A percentile compares a stretch with the other conserved stretches of the same genome.
Conservation (phyloP, 92 coral and sea anemone genomes). For the Actinernus sp. region DNA sequence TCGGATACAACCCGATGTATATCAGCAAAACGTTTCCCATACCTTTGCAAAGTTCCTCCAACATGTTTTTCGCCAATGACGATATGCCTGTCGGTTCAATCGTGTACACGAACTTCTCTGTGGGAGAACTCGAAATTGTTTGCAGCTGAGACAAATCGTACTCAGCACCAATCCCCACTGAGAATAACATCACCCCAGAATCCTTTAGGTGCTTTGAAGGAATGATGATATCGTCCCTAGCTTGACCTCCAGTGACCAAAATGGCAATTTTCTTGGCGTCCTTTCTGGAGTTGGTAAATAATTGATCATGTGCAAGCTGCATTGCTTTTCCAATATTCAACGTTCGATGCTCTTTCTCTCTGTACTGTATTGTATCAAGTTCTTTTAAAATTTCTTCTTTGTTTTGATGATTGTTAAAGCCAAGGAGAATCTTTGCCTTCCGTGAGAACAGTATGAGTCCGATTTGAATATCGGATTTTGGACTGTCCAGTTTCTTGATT, state of each 20-base stretch:
- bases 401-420: conserved; percentile 38
- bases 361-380: conserved; percentile 37
- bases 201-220: conserved; percentile 53
- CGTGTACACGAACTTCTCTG: conserved; percentile 22
- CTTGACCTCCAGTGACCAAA: conserved; percentile 63
- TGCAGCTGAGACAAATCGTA: conserved; percentile 49
- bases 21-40: not conserved
- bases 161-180: conserved; percentile 62
- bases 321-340: conserved; percentile 68
- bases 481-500: conserved; percentile 32
- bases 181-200: conserved; percentile 43
- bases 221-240: conserved; percentile 47
- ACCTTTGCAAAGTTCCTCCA: conserved; percentile 32
- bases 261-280: conserved; percentile 49
- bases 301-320: conserved; percentile 30
- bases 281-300: conserved; percentile 53
- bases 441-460: conserved; percentile 62
- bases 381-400: conserved; percentile 23
- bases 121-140: conserved; percentile 58
- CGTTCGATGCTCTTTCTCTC: conserved; percentile 2
- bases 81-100: not conserved
- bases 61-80: conserved; percentile 1
- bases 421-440: conserved; percentile 51
- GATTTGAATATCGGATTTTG: conserved; percentile 46
- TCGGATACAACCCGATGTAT: too few relatives aligned